Percentiles rank a stretch among this genome's conserved stretches.
Conservation (phyloP, 2,113 vertebrate genomes). For the Aldabrachelys gigantea region DNA sequence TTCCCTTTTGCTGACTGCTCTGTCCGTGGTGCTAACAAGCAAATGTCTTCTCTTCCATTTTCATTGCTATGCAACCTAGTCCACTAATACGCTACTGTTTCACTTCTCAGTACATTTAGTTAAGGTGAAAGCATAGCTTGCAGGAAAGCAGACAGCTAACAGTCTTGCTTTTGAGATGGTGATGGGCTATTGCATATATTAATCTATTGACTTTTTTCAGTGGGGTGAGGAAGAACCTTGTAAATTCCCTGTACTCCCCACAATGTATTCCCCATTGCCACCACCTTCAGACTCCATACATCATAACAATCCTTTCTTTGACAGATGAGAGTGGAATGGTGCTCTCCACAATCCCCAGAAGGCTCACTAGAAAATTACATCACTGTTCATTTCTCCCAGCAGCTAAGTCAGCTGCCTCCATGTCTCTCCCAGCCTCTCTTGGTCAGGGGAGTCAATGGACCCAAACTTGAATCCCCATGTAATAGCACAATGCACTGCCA, state of each 20-base stretch:
- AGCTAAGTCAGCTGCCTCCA: background rate
- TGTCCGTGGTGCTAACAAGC: slow-evolving; percentile 69
- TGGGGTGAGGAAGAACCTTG: background rate
- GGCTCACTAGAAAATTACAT: background rate
- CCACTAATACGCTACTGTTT: background rate
- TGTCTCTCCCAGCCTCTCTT: background rate
- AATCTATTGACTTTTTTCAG: background rate
- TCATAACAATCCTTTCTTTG: background rate
- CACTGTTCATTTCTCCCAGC: background rate
- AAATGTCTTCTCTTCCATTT: background rate
- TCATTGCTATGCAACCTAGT: rapidly evolving
- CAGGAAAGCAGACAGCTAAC: background rate
- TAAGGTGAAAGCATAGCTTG: slow-evolving; percentile 3
- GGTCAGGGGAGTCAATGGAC: background rate
- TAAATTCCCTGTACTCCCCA: background rate
- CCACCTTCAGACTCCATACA: background rate
- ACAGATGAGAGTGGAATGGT: background rate
- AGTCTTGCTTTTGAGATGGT: background rate
- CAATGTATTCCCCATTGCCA: background rate
- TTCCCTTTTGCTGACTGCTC: slow-evolving; percentile 17
- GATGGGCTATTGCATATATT: background rate
- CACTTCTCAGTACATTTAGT: background rate
- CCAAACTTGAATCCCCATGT: background rate
- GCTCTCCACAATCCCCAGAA: background rate
- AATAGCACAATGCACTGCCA: background rate